Evolutionary conservation across 2,113 vertebrate species (phyloP), one percentile per base, ranked within the genome.

Genomic region (Tauraco erythrolophus): DNA sequence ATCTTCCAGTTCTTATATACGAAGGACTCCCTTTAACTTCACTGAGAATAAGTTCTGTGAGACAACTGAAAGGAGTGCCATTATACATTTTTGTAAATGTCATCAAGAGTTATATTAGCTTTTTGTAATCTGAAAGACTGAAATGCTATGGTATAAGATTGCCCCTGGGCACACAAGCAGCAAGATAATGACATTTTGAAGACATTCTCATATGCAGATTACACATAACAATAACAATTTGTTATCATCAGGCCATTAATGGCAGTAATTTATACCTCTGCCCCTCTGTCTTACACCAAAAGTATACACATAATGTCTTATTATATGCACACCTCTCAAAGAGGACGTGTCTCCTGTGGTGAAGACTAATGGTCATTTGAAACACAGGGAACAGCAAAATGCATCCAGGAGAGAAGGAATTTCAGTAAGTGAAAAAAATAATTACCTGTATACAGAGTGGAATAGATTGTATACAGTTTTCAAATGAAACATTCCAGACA

Each of bases 11-110:
- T 93, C 27, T 69, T 51, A 15, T n/a, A 51, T 37, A 66, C 0
- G 1, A 19, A 95, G 76, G 94, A 76, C 13, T 96, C 58, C 54
- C 70, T 92, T 74, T 74, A 94, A 95, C 66, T 91, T 94, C 50
- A 39, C 33, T 46, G 33, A 86, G 68, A 91, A 88, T 69, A 86
- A 94, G 80, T 90, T 91, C 54, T 66, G 28, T 19, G 85, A 94
- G 72, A 83, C 58, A 80, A 64, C 50, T 86, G 85, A 92, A 88
- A 94, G 60, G 31, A 93, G 31, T 91, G 76, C 50, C 78, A 85
- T 92, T 88, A 83, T 33, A 86, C 68, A 79, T 92, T 93, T 96
- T 84, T 84, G 88, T 92, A 92, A 96, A 96, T 97, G 90, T 90
- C 92, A 95, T 86, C 39, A 65, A 80, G 79, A 96, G 68, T 92